phyloP scores from a whole-genome alignment of 2,888 invertebrate species.

The Alloplasta piceator region DNA sequence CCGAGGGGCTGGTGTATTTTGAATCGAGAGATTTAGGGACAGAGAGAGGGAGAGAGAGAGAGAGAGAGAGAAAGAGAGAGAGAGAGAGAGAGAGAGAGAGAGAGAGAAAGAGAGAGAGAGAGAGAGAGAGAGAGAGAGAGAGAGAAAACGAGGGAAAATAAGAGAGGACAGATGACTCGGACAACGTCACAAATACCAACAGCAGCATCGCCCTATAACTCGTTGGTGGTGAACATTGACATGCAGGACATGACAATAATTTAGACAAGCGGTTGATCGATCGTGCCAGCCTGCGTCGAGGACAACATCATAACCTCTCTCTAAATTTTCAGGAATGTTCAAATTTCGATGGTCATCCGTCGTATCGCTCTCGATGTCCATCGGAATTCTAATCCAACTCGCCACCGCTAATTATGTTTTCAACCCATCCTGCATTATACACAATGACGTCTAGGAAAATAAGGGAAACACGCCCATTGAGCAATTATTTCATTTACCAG shows the following conservation, averaged over 20 bases:
- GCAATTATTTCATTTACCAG: not conserved
- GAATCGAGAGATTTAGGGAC: not conserved
- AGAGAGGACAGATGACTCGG: not conserved
- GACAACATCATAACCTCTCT: slow-evolving; percentile 2
- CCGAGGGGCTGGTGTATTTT: slow-evolving; percentile 16
- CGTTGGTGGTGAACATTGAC: slow-evolving; percentile 49
- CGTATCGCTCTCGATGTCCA: slow-evolving; percentile 13
- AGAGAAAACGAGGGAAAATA: not conserved
- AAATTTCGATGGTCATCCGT: slow-evolving; percentile 32
- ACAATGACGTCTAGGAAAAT: not conserved
- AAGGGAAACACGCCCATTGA: not conserved
- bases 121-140: not conserved
- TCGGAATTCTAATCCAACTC: slow-evolving; percentile 2
- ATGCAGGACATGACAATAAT: slow-evolving; percentile 48
- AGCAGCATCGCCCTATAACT: slow-evolving; percentile 16
- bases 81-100: not conserved
- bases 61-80: not conserved
- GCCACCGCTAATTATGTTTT: slow-evolving; percentile 28
- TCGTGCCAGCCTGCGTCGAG: slow-evolving; percentile 17
- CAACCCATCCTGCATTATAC: not conserved
- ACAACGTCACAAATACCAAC: slow-evolving; percentile 28
- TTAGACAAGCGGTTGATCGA: slow-evolving; percentile 53
- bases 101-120: slow-evolving; percentile 7
- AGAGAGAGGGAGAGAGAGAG: not conserved
- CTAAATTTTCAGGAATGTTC: slow-evolving; percentile 40